phyloP scores from a whole-genome alignment of 2,888 invertebrate species.

The Cantharis nigra region DNA sequence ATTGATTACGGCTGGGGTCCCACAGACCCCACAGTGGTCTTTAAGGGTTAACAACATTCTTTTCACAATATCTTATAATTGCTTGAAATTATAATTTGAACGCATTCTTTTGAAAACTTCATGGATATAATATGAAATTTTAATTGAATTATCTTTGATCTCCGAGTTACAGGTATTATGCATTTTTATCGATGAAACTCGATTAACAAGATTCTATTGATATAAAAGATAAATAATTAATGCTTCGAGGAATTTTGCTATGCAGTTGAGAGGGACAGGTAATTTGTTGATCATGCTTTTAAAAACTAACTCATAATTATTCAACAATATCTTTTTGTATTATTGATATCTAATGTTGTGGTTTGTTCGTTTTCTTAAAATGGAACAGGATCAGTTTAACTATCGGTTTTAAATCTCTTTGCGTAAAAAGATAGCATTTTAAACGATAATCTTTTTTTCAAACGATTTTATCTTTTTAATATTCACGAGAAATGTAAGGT shows the following conservation, averaged over 20 bases:
- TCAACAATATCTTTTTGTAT: neutral
- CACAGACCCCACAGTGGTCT: too few species aligned
- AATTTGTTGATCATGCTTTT: neutral
- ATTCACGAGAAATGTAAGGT: too few species aligned
- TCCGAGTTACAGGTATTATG: neutral
- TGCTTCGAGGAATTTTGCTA: neutral
- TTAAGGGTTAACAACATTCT: too few species aligned
- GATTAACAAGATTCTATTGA: neutral
- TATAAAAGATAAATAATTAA: neutral
- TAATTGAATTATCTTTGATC: neutral
- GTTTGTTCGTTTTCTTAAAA: too few species aligned
- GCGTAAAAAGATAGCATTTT: too few species aligned
- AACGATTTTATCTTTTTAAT: too few species aligned
- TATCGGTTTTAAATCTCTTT: too few species aligned
- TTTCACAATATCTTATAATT: neutral
- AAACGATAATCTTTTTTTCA: too few species aligned
- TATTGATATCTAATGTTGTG: too few species aligned
- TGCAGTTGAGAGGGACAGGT: neutral
- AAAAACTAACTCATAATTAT: neutral
- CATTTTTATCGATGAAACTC: neutral
- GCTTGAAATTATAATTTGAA: neutral
- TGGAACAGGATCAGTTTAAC: too few species aligned
- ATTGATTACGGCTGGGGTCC: too few species aligned
- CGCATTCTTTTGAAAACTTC: neutral
- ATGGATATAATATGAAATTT: neutral